A percentile compares a stretch with the other conserved stretches of the same genome.
These are phyloP conservation scores for Ditylenchus weischeri DNA, from an alignment of 2,888 invertebrate species.

Conservation along the genomic window DNA sequence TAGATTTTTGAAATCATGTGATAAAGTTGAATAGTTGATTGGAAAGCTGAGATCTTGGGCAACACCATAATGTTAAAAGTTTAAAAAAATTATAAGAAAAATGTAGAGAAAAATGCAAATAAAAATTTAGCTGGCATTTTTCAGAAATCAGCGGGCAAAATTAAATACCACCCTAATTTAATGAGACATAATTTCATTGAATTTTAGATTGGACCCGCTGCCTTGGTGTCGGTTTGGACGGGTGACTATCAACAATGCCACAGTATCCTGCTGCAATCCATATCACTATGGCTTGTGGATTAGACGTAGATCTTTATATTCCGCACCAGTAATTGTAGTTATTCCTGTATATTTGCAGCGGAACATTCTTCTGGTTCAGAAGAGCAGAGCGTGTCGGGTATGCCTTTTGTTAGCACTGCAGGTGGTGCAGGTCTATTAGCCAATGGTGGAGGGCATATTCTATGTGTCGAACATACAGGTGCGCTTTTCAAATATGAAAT, in stretches of 20 bases:
- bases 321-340: neutral
- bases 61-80: too few species aligned
- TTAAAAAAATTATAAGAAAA: too few species aligned
- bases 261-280: constrained; percentile 57
- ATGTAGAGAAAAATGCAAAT: too few species aligned
- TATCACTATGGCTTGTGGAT: constrained; percentile 58
- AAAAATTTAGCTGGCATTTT: too few species aligned
- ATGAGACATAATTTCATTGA: too few species aligned
- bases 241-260: constrained; percentile 57
- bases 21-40: too few species aligned
- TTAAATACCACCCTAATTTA: too few species aligned
- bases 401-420: neutral
- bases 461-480: constrained; percentile 10
- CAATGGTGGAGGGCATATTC: constrained; percentile 34
- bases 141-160: too few species aligned
- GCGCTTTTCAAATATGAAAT: too few species aligned
- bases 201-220: constrained; percentile 46
- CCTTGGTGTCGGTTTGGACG: constrained; percentile 58
- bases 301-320: constrained; percentile 38
- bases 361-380: constrained; percentile 38
- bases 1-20: too few species aligned
- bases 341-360: constrained; percentile 32
- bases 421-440: constrained; percentile 28
- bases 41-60: too few species aligned
- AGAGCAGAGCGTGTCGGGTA: constrained; percentile 37